phyloP scores from a whole-genome alignment of 2,888 invertebrate genomes.

The Dynastes grantii region DNA sequence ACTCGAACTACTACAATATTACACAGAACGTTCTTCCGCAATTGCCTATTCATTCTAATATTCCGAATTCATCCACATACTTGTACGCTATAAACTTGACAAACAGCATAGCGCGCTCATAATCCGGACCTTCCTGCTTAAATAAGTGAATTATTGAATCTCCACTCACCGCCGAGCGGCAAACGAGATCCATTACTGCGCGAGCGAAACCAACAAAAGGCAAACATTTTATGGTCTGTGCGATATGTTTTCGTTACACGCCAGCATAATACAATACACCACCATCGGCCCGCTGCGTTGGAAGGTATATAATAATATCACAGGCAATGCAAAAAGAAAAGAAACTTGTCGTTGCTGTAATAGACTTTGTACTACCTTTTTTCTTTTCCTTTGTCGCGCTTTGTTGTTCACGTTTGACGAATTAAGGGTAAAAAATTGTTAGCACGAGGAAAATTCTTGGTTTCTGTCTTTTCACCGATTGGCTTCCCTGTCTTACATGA shows the following conservation, averaged over 20 bases:
- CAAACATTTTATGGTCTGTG: slow-evolving; percentile 13
- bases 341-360: slow-evolving; percentile 13
- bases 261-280: not conserved
- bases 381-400: slow-evolving; percentile 5
- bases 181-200: slow-evolving; percentile 24
- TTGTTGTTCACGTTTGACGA: slow-evolving; percentile 33
- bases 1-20: not conserved
- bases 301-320: slow-evolving; percentile 18
- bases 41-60: slow-evolving; percentile 30
- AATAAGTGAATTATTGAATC: slow-evolving; percentile 38
- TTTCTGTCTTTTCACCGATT: not conserved
- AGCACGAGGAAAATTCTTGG: not conserved
- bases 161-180: slow-evolving; percentile 9
- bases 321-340: not conserved
- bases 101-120: slow-evolving; percentile 34
- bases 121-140: slow-evolving; percentile 10
- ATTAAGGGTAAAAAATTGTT: slow-evolving; percentile 29
- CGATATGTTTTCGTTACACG: slow-evolving; percentile 30
- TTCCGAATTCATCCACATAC: slow-evolving; percentile 26
- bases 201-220: slow-evolving; percentile 35
- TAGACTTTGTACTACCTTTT: slow-evolving; percentile 18
- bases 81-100: slow-evolving; percentile 35
- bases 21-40: not conserved
- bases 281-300: no score
- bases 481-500: slow-evolving; percentile 36